Evolutionary conservation across 1,140 invertebrate species (phyloP), one percentile per base, ranked within the genome.

Genomic region (Leucophenga varia): DNA sequence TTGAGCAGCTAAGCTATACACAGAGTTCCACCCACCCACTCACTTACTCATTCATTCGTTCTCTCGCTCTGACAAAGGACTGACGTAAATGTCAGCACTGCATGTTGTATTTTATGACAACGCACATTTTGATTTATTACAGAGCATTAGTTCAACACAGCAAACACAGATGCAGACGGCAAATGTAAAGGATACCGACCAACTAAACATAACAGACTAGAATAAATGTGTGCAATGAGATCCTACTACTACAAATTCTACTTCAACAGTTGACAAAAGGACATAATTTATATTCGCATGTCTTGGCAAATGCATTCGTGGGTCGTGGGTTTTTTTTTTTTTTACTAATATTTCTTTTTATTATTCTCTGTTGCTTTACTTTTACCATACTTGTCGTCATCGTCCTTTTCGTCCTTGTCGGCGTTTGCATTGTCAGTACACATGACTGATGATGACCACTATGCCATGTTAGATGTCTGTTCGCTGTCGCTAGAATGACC

Each of bases 71-170:
- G 22, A 25, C 22, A 25, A 6, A 10, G 39, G 34, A 47, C 45
- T 52, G 49, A 47, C 49, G 39, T 52, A 36, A 52, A 47, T 47
- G 49, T 52, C 49, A 52, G 49, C 49, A 52, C 49, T 52, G 43
- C 43, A 52, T 47, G 49, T 47, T 52, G 39, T 28, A 52, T 52
- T 52, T 52, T 46, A 52, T 52, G 43, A 52, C 49, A 52, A 30
- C 41, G 38, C 40, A n/a, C n/a, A 47, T 47, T 52, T 52, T 52
- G 49, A 52, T 52, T 52, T 52, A 52, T 52, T 52, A 38, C 16
- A 7, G 35, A 38, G 43, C 17, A 30, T 34, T 28, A 41, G 22
- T 6, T n/a, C 13, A 16, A 5, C 10, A 21, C 18, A 28, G 21
- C 21, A 40, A 20, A 16, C 36, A 38, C 10, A 3, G 3, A 38